Evolutionary conservation across 37 sponge, comb jelly and placozoan species (phyloP).

Genomic region (Haliclona indistincta): DNA sequence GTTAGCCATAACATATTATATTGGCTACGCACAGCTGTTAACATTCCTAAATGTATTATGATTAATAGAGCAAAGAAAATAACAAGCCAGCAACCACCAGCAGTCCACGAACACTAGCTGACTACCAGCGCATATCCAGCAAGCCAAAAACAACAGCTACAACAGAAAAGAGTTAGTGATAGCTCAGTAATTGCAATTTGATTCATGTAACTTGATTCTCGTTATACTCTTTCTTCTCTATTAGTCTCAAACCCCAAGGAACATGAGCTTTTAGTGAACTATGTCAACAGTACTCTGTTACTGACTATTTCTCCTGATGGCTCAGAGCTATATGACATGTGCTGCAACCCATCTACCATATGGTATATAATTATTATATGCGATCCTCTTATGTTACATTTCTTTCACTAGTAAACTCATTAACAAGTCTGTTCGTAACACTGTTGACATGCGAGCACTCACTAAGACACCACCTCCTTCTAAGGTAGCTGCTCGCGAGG

Average conservation of each 20-base stretch:
- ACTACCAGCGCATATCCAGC: slow-evolving; percentile 46
- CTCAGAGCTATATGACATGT: slow-evolving; percentile 53
- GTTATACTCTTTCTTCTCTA: too few species aligned
- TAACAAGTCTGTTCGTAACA: slow-evolving; percentile 66
- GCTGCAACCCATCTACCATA: slow-evolving; percentile 41
- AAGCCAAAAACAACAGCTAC: too few species aligned
- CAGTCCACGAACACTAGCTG: slow-evolving; percentile 30
- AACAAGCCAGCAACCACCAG: too few species aligned
- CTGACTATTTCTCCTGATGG: slow-evolving; percentile 52
- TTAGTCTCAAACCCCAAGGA: too few species aligned
- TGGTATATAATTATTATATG: slow-evolving; percentile 34
- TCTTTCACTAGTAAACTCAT: slow-evolving; percentile 54
- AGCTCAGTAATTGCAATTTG: too few species aligned
- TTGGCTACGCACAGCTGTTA: too few species aligned
- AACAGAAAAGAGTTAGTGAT: too few species aligned
- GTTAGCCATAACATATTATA: too few species aligned
- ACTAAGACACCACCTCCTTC: slow-evolving; percentile 24
- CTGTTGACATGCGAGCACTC: slow-evolving; percentile 82
- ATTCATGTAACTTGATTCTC: too few species aligned
- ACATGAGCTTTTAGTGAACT: slow-evolving; percentile 54
- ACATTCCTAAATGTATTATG: too few species aligned
- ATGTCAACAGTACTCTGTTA: slow-evolving; percentile 47
- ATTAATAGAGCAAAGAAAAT: too few species aligned
- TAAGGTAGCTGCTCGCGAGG: slow-evolving; percentile 10
- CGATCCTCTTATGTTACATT: background rate